Percentiles rank a stretch among this genome's conserved stretches.
Evolutionary conservation across 2,888 invertebrate species (phyloP).

Genomic region (Ochropacha duplaris): DNA sequence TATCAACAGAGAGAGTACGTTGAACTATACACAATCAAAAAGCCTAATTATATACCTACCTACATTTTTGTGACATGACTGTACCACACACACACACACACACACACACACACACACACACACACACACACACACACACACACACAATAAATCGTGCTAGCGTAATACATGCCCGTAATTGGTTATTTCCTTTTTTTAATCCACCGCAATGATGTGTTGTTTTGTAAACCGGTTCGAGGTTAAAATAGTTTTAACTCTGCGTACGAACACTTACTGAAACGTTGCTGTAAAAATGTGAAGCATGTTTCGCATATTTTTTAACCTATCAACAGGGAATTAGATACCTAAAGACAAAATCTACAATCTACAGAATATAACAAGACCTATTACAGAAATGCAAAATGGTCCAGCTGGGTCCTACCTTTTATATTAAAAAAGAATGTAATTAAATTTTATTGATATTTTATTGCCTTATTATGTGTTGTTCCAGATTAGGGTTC

Average conservation of each 20-base stretch:
- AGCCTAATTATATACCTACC: not conserved
- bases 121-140: too few relatives aligned
- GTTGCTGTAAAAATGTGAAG: slow-evolving; percentile 1
- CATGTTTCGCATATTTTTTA: too few relatives aligned
- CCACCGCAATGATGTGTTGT: slow-evolving; percentile 21
- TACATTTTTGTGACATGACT: not conserved
- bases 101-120: too few relatives aligned
- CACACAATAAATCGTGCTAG: not conserved
- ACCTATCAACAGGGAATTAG: too few relatives aligned
- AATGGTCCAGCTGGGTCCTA: too few relatives aligned
- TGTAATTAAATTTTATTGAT: too few relatives aligned
- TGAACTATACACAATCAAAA: not conserved
- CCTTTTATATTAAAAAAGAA: too few relatives aligned
- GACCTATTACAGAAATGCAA: too few relatives aligned
- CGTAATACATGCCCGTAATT: slow-evolving; percentile 35
- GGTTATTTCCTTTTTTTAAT: slow-evolving; percentile 44
- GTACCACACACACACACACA: slow-evolving; percentile 4
- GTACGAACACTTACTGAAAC: not conserved
- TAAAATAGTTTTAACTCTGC: slow-evolving; percentile 19
- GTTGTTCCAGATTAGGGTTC: slow-evolving; percentile 76
- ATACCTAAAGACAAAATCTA: too few relatives aligned
- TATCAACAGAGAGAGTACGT: not conserved
- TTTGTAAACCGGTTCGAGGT: slow-evolving; percentile 39
- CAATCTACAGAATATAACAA: too few relatives aligned
- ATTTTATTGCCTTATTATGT: too few relatives aligned